phyloP scores from a whole-genome alignment of 1,140 invertebrate genomes.

The Drosophila littoralis region DNA sequence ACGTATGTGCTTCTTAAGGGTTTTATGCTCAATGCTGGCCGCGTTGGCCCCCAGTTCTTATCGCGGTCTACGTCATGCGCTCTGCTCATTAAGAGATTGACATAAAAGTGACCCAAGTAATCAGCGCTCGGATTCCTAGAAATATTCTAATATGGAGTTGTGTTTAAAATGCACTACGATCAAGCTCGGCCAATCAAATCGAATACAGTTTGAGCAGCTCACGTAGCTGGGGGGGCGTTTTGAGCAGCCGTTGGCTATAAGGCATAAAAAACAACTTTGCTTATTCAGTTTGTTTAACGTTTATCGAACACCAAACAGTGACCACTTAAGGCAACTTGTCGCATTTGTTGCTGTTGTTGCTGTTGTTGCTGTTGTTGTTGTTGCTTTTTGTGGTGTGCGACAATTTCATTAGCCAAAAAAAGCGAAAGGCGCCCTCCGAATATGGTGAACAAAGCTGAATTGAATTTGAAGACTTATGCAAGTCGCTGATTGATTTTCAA shows the following conservation, averaged over 20 bases:
- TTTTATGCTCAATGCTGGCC: conserved; percentile 4
- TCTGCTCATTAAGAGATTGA: conserved; percentile 31
- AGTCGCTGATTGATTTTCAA: conserved; percentile 72
- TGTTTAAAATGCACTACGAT: conserved; percentile 28
- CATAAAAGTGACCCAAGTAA: conserved; percentile 19
- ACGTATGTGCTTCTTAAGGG: conserved; percentile 7
- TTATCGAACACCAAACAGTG: conserved; percentile 58
- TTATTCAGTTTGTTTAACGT: conserved; percentile 29
- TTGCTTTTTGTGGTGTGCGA: conserved; percentile 53
- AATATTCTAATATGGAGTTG: conserved; percentile 3
- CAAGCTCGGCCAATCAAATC: conserved; percentile 40
- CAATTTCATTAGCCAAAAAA: conserved; percentile 77
- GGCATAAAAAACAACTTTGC: not conserved
- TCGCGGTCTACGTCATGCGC: conserved; percentile 21
- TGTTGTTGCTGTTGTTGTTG: conserved; percentile 38
- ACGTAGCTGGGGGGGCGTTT: not conserved
- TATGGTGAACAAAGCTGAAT: conserved; percentile 24
- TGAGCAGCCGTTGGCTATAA: conserved; percentile 6
- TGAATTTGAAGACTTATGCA: conserved; percentile 61
- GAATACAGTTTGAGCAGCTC: conserved; percentile 23
- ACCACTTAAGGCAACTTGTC: conserved; percentile 65
- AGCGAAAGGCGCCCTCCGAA: conserved; percentile 63
- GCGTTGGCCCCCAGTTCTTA: conserved; percentile 17
- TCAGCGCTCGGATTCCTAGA: conserved; percentile 23
- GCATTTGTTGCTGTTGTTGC: not conserved